phyloP scores from a whole-genome alignment of 2,888 invertebrate genomes.

The Tetramorium bicarinatum region DNA sequence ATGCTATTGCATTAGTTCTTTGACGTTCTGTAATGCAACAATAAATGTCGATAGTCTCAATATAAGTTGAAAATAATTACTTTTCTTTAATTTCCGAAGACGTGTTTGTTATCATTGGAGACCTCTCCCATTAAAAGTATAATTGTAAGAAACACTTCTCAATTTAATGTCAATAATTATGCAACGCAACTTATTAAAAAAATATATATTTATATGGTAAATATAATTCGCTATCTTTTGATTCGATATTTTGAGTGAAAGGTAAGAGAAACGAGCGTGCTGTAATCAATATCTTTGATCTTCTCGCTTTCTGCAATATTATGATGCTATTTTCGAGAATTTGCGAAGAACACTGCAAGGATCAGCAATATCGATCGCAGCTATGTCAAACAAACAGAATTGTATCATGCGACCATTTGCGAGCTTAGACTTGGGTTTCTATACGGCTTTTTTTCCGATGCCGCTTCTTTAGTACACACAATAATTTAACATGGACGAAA shows the following conservation, averaged over 20 bases:
- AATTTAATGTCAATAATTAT: background rate
- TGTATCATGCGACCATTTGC: slow-evolving; percentile 13
- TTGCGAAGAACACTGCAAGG: slow-evolving; percentile 15
- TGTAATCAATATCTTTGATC: slow-evolving; percentile 1
- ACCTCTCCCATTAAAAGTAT: background rate
- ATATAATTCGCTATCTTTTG: background rate
- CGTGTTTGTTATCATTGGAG: background rate
- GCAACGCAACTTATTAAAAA: background rate
- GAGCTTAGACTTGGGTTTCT: slow-evolving; percentile 11
- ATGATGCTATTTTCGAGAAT: slow-evolving; percentile 27
- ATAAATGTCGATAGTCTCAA: slow-evolving; percentile 5
- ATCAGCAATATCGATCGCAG: slow-evolving; percentile 40
- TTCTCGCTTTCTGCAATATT: background rate
- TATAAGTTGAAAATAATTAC: background rate
- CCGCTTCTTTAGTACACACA: background rate
- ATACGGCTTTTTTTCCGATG: background rate
- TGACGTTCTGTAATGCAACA: background rate
- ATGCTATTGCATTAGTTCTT: background rate
- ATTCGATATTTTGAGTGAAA: background rate
- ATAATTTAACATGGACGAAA: slow-evolving; percentile 29
- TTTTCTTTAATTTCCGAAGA: background rate
- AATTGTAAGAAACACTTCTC: background rate
- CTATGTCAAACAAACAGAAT: slow-evolving; percentile 34
- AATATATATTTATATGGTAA: background rate
- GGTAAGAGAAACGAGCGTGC: background rate